Evolutionary conservation across 2,797 vertebrate genomes (phyloP), one percentile per base, ranked within the genome.

Genomic region (Rhinichthys osculus): DNA sequence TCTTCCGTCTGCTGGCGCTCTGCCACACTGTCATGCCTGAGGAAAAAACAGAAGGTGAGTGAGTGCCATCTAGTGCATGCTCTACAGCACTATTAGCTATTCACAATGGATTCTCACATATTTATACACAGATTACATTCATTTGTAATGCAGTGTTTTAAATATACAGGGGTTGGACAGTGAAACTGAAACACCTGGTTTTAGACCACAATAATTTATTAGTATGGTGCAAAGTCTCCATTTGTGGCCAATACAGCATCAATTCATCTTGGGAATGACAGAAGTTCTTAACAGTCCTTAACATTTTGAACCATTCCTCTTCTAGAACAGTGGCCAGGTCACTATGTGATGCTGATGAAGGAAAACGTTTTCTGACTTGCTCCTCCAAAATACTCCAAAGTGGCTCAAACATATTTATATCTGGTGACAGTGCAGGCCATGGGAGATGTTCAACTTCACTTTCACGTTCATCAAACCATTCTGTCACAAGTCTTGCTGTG

Each of bases 21-120:
- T 99, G 98, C 81, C 98, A 99, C 90, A 99, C 98, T 0, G 97
- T 99, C 88, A 98, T 99, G 96, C 92, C 97, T 0, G 97, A 98
- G 87, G 97, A 98, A 87, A 98, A 98, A 90, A 94, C 90, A 23
- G 93, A 95, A 90, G 97, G 98, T 99, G 89, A 95, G 95, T 6
- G 27, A 27, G 95, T 6, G 21, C 54, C 40, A 47, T 62, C 81
- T 79, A 64, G 33, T 77, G 23, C n/a, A 73, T 44, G 44, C 23
- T 64, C n/a, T 8, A 9, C 16, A 27, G 13, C 78, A 52, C 17
- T 50, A 3, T 33, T 82, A 38, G 30, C 14, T 44, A 50, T 66
- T 50, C 30, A 66, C 19, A 50, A 21, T 3, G 9, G n/a, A 59
- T 72, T 21, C 14, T 38, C 79, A 71, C 5, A 11, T 57, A 21